Evolutionary conservation across 2,113 vertebrate species (phyloP).

Genomic region (Bambusicola thoracicus): DNA sequence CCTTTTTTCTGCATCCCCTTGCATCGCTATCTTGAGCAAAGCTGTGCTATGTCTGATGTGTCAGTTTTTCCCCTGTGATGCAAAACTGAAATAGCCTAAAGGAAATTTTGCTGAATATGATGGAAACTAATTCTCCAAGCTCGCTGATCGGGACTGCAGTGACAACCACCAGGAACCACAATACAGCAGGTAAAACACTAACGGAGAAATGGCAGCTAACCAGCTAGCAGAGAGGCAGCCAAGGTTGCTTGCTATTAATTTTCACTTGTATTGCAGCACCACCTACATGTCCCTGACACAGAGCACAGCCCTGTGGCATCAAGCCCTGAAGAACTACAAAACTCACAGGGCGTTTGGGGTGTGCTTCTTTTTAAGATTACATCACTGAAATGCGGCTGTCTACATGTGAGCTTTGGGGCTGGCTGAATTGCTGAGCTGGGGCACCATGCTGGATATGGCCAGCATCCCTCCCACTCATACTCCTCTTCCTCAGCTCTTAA

Average conservation of each 20-base stretch:
- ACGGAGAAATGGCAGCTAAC: background rate
- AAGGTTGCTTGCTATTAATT: background rate
- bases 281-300: background rate
- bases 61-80: background rate
- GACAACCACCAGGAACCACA: background rate
- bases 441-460: background rate
- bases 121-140: background rate
- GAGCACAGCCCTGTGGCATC: background rate
- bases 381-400: background rate
- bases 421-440: background rate
- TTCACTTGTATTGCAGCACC: background rate
- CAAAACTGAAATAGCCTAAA: background rate
- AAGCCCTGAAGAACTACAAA: background rate
- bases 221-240: background rate
- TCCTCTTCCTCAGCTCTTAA: background rate
- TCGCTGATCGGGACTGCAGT: background rate
- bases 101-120: background rate
- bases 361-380: background rate
- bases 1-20: background rate
- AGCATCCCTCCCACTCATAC: background rate
- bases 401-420: background rate
- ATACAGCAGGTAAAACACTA: background rate
- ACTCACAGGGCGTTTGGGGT: accelerated
- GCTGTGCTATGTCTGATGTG: background rate
- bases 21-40: background rate